Evolutionary conservation across 1,140 invertebrate species (phyloP).

Genomic region (Antheraea pernyi): DNA sequence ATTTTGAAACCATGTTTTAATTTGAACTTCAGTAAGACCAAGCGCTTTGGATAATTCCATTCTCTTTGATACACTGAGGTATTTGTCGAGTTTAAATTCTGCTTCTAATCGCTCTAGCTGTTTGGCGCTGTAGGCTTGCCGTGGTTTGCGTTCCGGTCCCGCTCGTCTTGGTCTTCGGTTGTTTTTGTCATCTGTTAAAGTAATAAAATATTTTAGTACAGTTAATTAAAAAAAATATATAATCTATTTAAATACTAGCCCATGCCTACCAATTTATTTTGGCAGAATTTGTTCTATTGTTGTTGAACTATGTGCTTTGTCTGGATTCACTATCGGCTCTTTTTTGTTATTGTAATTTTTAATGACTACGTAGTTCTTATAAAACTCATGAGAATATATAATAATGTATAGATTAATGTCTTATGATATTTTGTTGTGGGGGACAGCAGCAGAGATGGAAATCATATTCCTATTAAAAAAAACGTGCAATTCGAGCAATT

Average conservation of each 20-base stretch:
- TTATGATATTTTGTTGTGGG: too few relatives aligned
- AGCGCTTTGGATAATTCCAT: constrained; percentile 95
- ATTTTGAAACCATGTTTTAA: constrained; percentile 99
- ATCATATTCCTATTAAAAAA: too few relatives aligned
- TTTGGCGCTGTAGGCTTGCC: constrained; percentile 96
- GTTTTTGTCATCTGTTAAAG: constrained; percentile 59
- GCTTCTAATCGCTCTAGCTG: constrained; percentile 94
- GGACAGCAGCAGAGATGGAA: too few relatives aligned
- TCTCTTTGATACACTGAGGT: constrained; percentile 95
- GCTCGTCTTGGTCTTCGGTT: constrained; percentile 88
- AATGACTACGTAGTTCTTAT: too few relatives aligned
- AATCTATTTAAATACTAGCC: neutral
- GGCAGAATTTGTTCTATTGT: too few relatives aligned
- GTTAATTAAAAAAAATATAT: neutral
- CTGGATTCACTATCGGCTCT: too few relatives aligned
- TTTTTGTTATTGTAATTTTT: too few relatives aligned
- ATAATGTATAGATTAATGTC: too few relatives aligned
- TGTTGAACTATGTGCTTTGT: too few relatives aligned
- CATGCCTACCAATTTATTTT: neutral
- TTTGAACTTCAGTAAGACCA: constrained; percentile 96
- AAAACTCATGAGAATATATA: too few relatives aligned
- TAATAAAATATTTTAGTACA: neutral
- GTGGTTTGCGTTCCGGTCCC: constrained; percentile 93
- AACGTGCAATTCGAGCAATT: too few relatives aligned
- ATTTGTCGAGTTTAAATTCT: constrained; percentile 97